phyloP scores from a whole-genome alignment of 1,140 invertebrate genomes.

The Conopomorpha cramerella region DNA sequence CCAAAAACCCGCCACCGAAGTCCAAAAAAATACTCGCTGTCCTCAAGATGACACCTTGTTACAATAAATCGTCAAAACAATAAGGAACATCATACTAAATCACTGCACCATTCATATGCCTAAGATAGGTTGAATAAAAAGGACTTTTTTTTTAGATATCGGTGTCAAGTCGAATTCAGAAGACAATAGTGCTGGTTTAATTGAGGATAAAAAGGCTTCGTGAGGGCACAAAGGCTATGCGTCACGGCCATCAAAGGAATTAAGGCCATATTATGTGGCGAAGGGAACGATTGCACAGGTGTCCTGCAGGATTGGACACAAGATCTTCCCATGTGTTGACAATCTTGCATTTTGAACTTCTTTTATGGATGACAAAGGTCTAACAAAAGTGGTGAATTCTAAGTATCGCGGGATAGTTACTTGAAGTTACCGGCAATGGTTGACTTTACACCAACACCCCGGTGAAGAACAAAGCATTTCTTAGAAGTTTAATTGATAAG shows the following conservation, averaged over 20 bases:
- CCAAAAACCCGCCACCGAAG: background rate
- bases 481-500: too few relatives aligned
- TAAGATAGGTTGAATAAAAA: conserved; percentile 24
- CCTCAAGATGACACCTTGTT: conserved; percentile 19
- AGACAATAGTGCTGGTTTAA: conserved; percentile 41
- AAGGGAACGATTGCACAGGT: conserved; percentile 55
- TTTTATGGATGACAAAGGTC: too few relatives aligned
- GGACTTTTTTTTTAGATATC: conserved; percentile 19
- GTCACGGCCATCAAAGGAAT: conserved; percentile 50
- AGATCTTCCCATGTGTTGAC: too few relatives aligned
- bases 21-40: conserved; percentile 1
- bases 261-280: conserved; percentile 49
- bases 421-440: too few relatives aligned
- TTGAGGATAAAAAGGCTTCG: conserved; percentile 30
- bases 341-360: too few relatives aligned
- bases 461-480: too few relatives aligned
- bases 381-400: too few relatives aligned
- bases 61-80: conserved; percentile 43
- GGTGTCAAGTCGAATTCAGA: conserved; percentile 37
- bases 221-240: conserved; percentile 36
- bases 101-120: conserved; percentile 46
- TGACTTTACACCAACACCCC: too few relatives aligned
- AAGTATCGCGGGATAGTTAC: too few relatives aligned
- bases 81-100: conserved; percentile 39
- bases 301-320: too few relatives aligned